A percentile compares a stretch with the other conserved stretches of the same genome.
phyloP scores from a whole-genome alignment of 2,888 invertebrate genomes.

The Tinea pellionella region DNA sequence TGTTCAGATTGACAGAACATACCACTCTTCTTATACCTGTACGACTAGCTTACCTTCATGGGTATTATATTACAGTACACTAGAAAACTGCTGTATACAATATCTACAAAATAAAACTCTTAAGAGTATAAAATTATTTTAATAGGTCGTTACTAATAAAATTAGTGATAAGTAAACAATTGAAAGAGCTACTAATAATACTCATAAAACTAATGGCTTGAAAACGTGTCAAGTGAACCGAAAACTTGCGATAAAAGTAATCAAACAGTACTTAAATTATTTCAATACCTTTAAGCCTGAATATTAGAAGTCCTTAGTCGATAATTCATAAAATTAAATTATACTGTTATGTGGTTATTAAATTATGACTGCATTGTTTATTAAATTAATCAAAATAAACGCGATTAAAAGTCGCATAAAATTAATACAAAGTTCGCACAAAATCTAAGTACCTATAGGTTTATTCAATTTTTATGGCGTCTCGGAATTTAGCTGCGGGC shows the following conservation, averaged over 20 bases:
- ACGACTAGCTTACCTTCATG: too few relatives aligned
- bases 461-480: too few relatives aligned
- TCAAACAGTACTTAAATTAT: slow-evolving; percentile 66
- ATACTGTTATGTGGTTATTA: background rate
- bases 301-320: background rate
- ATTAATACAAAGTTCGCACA: too few relatives aligned
- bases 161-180: slow-evolving; percentile 8
- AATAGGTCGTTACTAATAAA: background rate
- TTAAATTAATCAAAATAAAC: too few relatives aligned
- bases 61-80: too few relatives aligned
- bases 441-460: too few relatives aligned
- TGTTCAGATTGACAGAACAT: too few relatives aligned
- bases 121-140: background rate
- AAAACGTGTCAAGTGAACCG: slow-evolving; percentile 62
- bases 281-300: slow-evolving; percentile 22
- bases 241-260: slow-evolving; percentile 66
- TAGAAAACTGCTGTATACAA: too few relatives aligned
- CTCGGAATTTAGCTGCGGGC: too few relatives aligned
- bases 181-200: slow-evolving; percentile 34
- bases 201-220: slow-evolving; percentile 66
- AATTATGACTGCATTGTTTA: background rate
- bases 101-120: background rate
- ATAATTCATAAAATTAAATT: background rate
- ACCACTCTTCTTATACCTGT: too few relatives aligned
- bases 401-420: too few relatives aligned